Percentiles rank a stretch among this genome's conserved stretches.
phyloP scores from a whole-genome alignment of 2,888 invertebrate species.

The Pachymerium ferrugineum region DNA sequence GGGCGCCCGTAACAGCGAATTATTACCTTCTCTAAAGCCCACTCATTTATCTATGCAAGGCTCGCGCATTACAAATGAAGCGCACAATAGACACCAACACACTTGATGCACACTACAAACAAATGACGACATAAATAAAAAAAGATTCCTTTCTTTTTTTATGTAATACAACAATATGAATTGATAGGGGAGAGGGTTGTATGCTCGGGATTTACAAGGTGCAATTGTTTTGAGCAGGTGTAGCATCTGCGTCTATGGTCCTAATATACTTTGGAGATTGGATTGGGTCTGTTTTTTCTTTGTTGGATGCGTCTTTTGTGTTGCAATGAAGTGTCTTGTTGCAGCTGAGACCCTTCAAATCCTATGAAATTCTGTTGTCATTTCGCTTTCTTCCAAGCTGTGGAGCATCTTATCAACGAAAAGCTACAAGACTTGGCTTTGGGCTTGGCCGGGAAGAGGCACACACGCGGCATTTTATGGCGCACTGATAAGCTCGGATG shows the following conservation, averaged over 20 bases:
- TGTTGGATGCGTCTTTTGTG: neutral
- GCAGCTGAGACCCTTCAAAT: slow-evolving; percentile 13
- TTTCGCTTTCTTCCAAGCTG: neutral
- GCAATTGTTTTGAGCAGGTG: slow-evolving; percentile 4
- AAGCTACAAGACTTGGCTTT: neutral
- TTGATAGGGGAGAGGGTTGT: too few species aligned
- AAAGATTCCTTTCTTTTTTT: neutral
- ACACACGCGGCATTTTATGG: slow-evolving; percentile 10
- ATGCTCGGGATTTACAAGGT: neutral
- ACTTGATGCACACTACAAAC: neutral
- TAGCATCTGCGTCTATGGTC: slow-evolving; percentile 8
- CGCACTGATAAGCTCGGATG: slow-evolving; percentile 23
- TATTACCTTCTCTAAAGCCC: slow-evolving; percentile 7
- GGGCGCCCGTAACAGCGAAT: slow-evolving; percentile 8
- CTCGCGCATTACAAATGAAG: slow-evolving; percentile 8
- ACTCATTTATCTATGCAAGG: slow-evolving; percentile 13
- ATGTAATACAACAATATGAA: neutral
- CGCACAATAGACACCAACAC: slow-evolving; percentile 9
- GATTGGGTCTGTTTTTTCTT: neutral
- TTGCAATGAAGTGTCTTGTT: slow-evolving; percentile 13
- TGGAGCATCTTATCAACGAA: neutral
- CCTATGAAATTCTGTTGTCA: slow-evolving; percentile 13
- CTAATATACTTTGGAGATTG: slow-evolving; percentile 12
- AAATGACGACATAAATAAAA: neutral
- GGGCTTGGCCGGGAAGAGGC: neutral